Base-by-base conservation (phyloP, 2,888 invertebrate genomes). In the Trilocha varians region DNA sequence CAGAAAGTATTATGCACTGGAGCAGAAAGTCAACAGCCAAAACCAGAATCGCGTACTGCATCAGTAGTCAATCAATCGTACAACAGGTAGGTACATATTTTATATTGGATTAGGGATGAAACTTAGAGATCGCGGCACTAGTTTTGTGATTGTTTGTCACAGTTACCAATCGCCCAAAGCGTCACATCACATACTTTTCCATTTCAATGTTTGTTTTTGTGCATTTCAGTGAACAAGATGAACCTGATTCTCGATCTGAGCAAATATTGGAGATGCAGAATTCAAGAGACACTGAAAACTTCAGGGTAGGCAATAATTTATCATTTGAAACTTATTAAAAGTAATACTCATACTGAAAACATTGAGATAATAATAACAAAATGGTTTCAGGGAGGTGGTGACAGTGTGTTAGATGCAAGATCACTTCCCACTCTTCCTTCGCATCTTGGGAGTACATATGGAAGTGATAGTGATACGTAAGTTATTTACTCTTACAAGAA, bases 391-490 rank as follows among this genome's bases (percentile, higher is more conserved):
- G 69, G 62, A n/a, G 75, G 71, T 18, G 79, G 73, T 3, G 83
- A 79, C 46, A 74, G 66, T 40, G 59, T 59, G 0, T 41, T 70
- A 16, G 68, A 71, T 8, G 60, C 57, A 1, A 59, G 79, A 13
- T 66, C 79, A 0, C 48, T 65, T n/a, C 70, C 74, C 38, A 68
- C 72, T 0, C 52, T 70, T n/a, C 75, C 78, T 0, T 62, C 80
- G 8, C 78, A 72, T 39, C 48, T 78, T 36, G 70, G 67, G 38
- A 80, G 78, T 49, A 64, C 68, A 25, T 84, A 80, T 40, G 78
- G 70, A 37, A 83, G 84, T 50, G 84, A 83, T 40, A 84, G 79
- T 36, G 84, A 85, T 52, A 82, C 73, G 82, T 80, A 57, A 50
- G 40, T 40, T 37, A n/a, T 37, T 33, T 13, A 11, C 15, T 36